phyloP scores from a whole-genome alignment of 2,797 vertebrate species.

The Etheostoma nigrum region DNA sequence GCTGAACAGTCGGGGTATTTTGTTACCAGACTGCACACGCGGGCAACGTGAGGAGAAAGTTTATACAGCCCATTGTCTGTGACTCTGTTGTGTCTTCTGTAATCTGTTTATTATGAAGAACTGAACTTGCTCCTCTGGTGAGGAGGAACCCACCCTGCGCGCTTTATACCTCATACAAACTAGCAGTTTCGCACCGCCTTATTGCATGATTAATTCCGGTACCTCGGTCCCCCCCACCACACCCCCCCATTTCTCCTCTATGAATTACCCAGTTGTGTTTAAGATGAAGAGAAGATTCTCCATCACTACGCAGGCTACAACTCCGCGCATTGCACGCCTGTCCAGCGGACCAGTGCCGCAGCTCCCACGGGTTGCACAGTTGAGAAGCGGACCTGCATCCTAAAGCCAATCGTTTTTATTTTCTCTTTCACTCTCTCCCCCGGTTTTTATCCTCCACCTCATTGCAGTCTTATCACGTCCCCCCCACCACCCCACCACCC shows the following conservation, averaged over 20 bases:
- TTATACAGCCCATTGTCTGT: conserved; percentile 63
- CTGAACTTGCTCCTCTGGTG: conserved; percentile 38
- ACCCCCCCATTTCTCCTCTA: conserved; percentile 15
- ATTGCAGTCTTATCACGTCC: conserved; percentile 88
- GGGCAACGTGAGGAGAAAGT: conserved; percentile 74
- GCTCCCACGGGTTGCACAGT: conserved; percentile 76
- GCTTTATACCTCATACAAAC: conserved; percentile 47
- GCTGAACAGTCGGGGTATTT: conserved; percentile 67
- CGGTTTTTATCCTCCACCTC: conserved; percentile 80
- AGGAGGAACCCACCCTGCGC: conserved; percentile 54
- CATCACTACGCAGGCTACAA: conserved; percentile 52
- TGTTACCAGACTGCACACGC: conserved; percentile 56
- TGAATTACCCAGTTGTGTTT: conserved; percentile 71
- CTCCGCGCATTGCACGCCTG: conserved; percentile 58
- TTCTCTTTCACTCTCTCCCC: conserved; percentile 36
- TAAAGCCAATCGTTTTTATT: conserved; percentile 71
- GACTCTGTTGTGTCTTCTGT: conserved; percentile 52
- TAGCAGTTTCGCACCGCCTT: conserved; percentile 58
- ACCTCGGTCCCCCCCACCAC: background rate
- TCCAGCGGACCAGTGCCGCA: conserved; percentile 75
- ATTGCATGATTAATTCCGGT: conserved; percentile 67
- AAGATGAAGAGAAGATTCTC: conserved; percentile 63
- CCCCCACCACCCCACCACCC: conserved; percentile 35
- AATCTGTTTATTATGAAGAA: conserved; percentile 64
- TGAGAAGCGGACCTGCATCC: conserved; percentile 84